These are phyloP conservation scores for Podocnemis expansa DNA, from an alignment of 2,113 vertebrate genomes.

Conservation along the genomic window DNA sequence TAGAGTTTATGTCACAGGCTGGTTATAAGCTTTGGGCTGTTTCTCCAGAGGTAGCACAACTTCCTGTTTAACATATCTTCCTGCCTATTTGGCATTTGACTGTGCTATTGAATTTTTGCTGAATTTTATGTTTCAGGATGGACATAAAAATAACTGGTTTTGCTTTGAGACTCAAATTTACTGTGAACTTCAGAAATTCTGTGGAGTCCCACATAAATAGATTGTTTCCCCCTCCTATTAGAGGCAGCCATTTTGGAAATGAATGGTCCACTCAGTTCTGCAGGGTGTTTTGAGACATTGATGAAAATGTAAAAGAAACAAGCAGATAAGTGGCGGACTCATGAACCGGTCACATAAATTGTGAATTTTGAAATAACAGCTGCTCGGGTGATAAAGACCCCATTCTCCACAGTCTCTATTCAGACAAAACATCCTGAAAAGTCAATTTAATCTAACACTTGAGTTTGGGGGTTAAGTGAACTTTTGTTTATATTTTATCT, in stretches of 20 bases:
- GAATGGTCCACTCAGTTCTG: background rate
- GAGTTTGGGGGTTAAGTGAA: no score
- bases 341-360: background rate
- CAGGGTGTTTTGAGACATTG: background rate
- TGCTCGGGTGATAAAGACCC: background rate
- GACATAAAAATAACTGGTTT: conserved; percentile 67
- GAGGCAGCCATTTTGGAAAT: background rate
- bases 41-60: conserved; percentile 39
- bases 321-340: background rate
- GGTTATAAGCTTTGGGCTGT: conserved; percentile 29
- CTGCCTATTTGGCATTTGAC: conserved; percentile 65
- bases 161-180: conserved; percentile 55
- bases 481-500: conserved; percentile 48
- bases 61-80: conserved; percentile 64
- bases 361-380: background rate
- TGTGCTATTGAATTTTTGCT: conserved; percentile 67
- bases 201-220: conserved; percentile 42
- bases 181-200: conserved; percentile 52
- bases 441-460: background rate
- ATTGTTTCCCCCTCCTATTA: background rate
- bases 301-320: background rate
- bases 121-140: conserved; percentile 69
- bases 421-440: background rate
- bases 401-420: background rate
- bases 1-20: conserved; percentile 20